Base-by-base conservation (phyloP, 2,113 vertebrate genomes). In the Hylia prasina region DNA sequence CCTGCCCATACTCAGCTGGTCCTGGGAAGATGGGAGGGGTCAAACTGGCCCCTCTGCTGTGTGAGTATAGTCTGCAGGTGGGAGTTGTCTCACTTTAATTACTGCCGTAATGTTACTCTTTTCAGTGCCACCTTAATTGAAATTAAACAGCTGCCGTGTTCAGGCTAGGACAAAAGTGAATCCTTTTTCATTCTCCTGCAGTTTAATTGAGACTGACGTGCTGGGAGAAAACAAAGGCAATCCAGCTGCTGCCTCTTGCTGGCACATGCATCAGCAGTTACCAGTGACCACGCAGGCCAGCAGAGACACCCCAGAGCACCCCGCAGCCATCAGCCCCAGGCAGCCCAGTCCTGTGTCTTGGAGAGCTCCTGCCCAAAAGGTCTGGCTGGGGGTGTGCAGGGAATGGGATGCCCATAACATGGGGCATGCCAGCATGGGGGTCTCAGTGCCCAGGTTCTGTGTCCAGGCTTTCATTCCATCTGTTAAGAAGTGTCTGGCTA, bases 71-170 rank as follows among this genome's bases (percentile, higher is more conserved):
- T 31, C 37, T 50, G 65, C 64, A 63, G 64, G 48, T 87, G 79
- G 91, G 90, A 75, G 69, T 61, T 91, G 87, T 95, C 89, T 93
- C 95, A 35, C 86, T 97, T 94, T 98, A 97, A 98, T 98, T 97
- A 97, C 94, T 97, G 71, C 82, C 53, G 25, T 87, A 87, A 76
- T 95, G 94, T 94, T 96, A 95, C 94, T 97, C 93, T 93, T 97
- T 95, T 96, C 96, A 87, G 90, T 88, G 83, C 89, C 93, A 92
- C 87, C 76, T 94, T 98, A 98, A 98, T 97, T 97, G 97, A 98
- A 97, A 98, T 97, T 96, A 97, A 97, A 97, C 95, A 97, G 97
- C 96, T 97, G 97, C 96, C 45, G 63, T 48, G 1, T 96, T 96
- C 93, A 90, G 82, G 58, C 89, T 87, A 87, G 91, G 78, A 97